Evolutionary conservation across 2,888 invertebrate species (phyloP), one percentile per base, ranked within the genome.

Genomic region (Bellardia pandia): DNA sequence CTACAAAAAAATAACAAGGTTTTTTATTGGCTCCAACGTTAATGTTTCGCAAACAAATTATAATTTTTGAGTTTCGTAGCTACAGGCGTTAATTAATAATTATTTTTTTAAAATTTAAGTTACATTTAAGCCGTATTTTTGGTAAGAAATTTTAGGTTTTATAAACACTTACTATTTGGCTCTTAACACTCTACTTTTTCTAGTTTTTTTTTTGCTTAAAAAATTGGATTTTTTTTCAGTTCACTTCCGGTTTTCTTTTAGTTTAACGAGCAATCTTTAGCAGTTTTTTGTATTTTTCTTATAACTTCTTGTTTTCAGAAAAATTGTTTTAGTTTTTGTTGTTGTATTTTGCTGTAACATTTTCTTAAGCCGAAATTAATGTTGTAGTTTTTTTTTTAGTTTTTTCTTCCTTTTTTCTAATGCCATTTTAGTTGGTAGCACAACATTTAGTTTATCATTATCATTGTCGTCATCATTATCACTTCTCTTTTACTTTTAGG

Each of bases 281-380:
- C 8, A 23, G 23, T 51, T 60, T 42, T 16, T 42, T 45, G 60
- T 30, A 23, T 51, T 42, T 37, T 33, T 64, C 37, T 51, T 16
- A 7, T 0, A 7, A n/a, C 8, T 76, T 64, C 4, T 40, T 14
- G 45, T 53, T 60, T 51, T 71, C 7, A 37, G 13, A 16, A 23
- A 23, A 56, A 58, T 11, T 58, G 13, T 30, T 58, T 56, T 51
- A 51, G n/a, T 30, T 30, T 40, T 48, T 48, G 2, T 8, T 53
- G 33, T 40, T 51, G 42, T 72, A 2, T 79, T 40, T 48, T 51
- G 58, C 16, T 78, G 16, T 56, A 53, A 60, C 14, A 58, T 42
- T 74, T 85, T 69, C 74, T 85, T 84, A 81, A 82, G 68, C 80
- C 80, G 60, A 82, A 85, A 85, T 83, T 81, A 84, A 88, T 82